Evolutionary conservation across 2,888 invertebrate species (phyloP), one percentile per base, ranked within the genome.

Genomic region (Ectemnius lituratus): DNA sequence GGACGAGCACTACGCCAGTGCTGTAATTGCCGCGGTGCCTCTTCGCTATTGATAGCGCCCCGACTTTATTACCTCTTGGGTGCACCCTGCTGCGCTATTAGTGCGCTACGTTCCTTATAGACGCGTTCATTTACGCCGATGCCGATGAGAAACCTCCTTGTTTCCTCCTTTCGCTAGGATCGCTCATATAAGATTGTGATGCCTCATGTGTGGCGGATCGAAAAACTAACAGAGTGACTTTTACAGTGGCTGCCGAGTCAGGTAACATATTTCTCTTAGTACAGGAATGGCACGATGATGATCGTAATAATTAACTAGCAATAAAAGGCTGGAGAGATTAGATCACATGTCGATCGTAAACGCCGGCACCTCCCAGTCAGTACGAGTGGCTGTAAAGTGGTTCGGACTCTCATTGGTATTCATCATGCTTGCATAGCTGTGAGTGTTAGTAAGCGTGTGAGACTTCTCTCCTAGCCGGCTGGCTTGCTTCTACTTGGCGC

Each of bases 391-490:
- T 59, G 23, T 59, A 20, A 52, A 52, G 52, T 14, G n/a, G 52
- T 14, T 14, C 46, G n/a, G 57, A 52, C 20, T 62, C 62, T 59
- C 65, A 61, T 62, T 71, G 76, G 76, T 77, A 77, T 77, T 76
- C 76, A 76, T 77, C 76, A 77, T 37, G 37, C 37, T 37, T 37
- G 37, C 37, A 37, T 52, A 52, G 52, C 16, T 14, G 52, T 13
- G 52, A 5, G 8, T 52, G 5, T 16, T 14, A 52, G 52, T 52
- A 52, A 23, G 23, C 23, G 52, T 13, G 14, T 52, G 14, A 6
- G 75, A 71, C 74, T 58, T 56, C 59, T 18, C 20, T 1, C 27
- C 16, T 11, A 37, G 61, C 64, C 58, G 52, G 37, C 8, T 6
- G 37, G 11, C 37, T 37, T 5, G 37, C 23, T 23, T 23, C 23